phyloP scores from a whole-genome alignment of 1,140 invertebrate genomes.

The Ceratosolen fusciceps region DNA sequence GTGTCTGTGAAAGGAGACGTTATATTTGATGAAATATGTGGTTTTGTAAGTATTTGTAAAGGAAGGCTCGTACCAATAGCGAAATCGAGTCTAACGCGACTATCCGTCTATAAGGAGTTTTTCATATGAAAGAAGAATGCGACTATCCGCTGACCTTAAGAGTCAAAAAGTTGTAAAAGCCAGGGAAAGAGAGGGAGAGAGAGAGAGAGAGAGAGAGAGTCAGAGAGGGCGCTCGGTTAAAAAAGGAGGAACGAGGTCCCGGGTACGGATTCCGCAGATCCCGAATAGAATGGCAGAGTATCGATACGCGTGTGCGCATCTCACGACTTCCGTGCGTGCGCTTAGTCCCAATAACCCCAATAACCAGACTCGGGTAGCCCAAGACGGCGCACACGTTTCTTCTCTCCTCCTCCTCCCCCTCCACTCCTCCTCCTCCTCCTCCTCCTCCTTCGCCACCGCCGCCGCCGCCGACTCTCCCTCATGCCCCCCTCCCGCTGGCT shows the following conservation, averaged over 20 bases:
- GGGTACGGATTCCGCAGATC: no score
- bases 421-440: not conserved
- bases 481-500: no score
- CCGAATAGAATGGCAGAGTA: no score
- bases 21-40: no score
- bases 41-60: no score
- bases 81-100: not conserved
- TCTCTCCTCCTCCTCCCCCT: not conserved
- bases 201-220: not conserved
- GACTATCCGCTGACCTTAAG: not conserved
- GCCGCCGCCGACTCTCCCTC: not conserved
- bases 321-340: no score
- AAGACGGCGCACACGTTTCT: not conserved
- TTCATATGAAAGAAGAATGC: not conserved
- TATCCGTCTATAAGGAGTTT: not conserved
- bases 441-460: not conserved
- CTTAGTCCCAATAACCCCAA: no score
- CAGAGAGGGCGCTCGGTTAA: no score
- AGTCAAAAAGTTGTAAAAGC: not conserved
- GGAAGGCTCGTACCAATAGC: not conserved
- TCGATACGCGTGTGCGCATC: no score
- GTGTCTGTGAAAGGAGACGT: no score
- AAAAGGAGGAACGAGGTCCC: no score
- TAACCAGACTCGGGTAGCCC: no score
- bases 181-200: not conserved